These are phyloP conservation scores for Mythimna impura DNA, from an alignment of 2,888 invertebrate species.

Conservation along the genomic window DNA sequence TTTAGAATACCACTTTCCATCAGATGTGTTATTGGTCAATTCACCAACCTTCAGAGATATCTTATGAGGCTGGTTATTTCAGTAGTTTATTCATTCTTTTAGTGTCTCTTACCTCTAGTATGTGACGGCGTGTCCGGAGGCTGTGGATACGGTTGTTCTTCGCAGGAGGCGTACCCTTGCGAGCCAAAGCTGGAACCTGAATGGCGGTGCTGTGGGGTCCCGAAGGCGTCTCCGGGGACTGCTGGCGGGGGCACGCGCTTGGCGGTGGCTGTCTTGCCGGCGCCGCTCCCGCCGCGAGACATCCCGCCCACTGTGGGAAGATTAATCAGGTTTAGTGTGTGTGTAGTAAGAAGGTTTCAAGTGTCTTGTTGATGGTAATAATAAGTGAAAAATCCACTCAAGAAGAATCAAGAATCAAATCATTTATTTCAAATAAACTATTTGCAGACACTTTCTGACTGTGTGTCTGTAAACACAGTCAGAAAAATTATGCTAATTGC, in stretches of 20 bases:
- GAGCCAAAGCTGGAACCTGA: slow-evolving; percentile 95
- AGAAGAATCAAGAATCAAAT: too few relatives aligned
- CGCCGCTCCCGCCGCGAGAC: slow-evolving; percentile 93
- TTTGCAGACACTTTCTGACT: too few relatives aligned
- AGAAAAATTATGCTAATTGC: too few relatives aligned
- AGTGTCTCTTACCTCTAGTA: slow-evolving; percentile 83
- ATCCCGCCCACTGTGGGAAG: slow-evolving; percentile 95
- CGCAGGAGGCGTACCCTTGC: slow-evolving; percentile 94
- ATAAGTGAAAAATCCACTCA: too few relatives aligned
- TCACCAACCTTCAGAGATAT: too few relatives aligned
- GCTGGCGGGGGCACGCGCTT: slow-evolving; percentile 98
- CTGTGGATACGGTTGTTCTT: slow-evolving; percentile 93
- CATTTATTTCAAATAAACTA: too few relatives aligned
- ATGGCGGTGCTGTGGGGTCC: slow-evolving; percentile 92
- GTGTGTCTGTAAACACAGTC: too few relatives aligned
- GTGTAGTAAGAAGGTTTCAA: neutral
- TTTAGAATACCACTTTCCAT: too few relatives aligned
- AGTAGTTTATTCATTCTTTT: too few relatives aligned
- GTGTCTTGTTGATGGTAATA: too few relatives aligned
- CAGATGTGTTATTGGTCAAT: too few relatives aligned
- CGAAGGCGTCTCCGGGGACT: slow-evolving; percentile 94
- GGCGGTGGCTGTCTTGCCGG: slow-evolving; percentile 95
- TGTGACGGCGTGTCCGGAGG: slow-evolving; percentile 91
- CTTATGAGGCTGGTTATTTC: too few relatives aligned
- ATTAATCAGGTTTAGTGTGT: slow-evolving; percentile 36